Conservation (phyloP, 2,888 invertebrate genomes). For the Selenia dentaria region DNA sequence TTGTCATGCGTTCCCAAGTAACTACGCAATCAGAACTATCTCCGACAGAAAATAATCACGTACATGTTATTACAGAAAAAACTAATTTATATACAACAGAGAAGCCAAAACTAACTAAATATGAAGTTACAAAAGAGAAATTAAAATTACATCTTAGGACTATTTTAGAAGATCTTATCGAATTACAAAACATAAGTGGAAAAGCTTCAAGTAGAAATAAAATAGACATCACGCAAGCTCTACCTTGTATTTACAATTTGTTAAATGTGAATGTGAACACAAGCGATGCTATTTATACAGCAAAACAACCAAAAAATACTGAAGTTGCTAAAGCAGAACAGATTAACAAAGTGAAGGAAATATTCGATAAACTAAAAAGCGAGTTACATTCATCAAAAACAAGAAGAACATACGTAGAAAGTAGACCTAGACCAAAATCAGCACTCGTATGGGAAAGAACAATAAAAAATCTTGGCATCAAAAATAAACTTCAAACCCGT, state of each 20-base stretch:
- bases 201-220: conserved; percentile 37
- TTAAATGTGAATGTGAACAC: conserved; percentile 30
- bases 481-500: conserved; percentile 41
- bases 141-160: conserved; percentile 66
- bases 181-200: conserved; percentile 57
- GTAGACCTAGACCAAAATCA: conserved; percentile 52
- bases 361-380: conserved; percentile 54
- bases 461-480: conserved; percentile 52
- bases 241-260: conserved; percentile 70
- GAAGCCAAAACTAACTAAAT: conserved; percentile 26
- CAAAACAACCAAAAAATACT: conserved; percentile 14
- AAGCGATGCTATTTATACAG: not conserved
- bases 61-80: conserved; percentile 1
- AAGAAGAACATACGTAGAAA: conserved; percentile 43
- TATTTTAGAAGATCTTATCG: conserved; percentile 64
- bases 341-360: conserved; percentile 46
- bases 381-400: conserved; percentile 41
- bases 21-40: not conserved
- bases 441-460: conserved; percentile 66
- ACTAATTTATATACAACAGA: conserved; percentile 3
- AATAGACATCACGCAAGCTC: conserved; percentile 53
- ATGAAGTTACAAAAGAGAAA: conserved; percentile 56
- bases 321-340: conserved; percentile 17
- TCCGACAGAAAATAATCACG: not conserved
- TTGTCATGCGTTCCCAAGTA: conserved; percentile 11